phyloP scores from a whole-genome alignment of 35 echinoderm and acorn worm genomes.

The Diadema setosum region DNA sequence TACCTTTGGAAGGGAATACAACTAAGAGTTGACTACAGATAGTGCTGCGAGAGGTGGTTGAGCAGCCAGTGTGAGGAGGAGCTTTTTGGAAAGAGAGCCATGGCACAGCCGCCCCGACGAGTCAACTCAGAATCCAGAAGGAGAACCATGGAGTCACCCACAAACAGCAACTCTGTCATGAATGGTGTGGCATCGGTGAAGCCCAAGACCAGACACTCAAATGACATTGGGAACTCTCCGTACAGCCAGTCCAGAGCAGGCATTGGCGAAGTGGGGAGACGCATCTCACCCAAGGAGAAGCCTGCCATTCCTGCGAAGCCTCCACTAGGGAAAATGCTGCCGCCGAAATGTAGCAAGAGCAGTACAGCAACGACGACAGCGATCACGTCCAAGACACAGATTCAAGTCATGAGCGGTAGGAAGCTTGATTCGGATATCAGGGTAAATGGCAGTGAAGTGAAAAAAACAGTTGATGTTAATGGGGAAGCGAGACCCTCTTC shows the following conservation, averaged over 20 bases:
- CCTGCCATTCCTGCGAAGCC: conserved; percentile 7
- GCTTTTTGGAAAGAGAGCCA: not conserved
- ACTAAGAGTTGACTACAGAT: not conserved
- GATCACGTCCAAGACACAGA: not conserved
- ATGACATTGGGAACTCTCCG: not conserved
- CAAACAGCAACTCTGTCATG: not conserved
- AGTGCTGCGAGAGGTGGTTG: not conserved
- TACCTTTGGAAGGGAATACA: not conserved
- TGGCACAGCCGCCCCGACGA: not conserved
- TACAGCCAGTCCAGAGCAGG: not conserved
- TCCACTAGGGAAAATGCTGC: not conserved
- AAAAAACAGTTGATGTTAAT: not conserved
- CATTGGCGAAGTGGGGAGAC: not conserved
- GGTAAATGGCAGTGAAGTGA: not conserved
- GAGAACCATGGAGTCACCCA: not conserved
- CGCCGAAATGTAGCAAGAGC: not conserved
- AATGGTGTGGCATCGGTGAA: not conserved
- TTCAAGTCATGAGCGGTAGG: not conserved
- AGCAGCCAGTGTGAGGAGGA: not conserved
- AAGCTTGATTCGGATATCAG: not conserved
- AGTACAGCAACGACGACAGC: not conserved
- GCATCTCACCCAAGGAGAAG: not conserved
- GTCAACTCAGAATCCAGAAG: not conserved
- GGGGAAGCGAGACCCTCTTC: not conserved
- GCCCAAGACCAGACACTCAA: not conserved